phyloP scores from a whole-genome alignment of 2,797 vertebrate species.

The Liasis olivaceus region DNA sequence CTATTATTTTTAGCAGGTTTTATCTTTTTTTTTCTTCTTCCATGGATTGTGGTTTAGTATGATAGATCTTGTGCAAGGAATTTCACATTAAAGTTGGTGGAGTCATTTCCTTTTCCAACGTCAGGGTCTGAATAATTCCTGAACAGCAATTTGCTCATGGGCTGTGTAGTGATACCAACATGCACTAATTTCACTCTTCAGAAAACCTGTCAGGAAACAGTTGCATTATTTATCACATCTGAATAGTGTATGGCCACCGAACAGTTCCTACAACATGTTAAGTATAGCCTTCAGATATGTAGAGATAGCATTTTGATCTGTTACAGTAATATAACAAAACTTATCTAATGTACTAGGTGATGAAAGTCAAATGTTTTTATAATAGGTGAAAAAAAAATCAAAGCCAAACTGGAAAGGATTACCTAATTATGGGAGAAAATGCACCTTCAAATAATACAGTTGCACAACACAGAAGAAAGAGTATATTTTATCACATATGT shows the following conservation, averaged over 20 bases:
- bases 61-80: not conserved
- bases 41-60: not conserved
- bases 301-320: not conserved
- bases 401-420: not conserved
- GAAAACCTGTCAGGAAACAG: not conserved
- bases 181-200: not conserved
- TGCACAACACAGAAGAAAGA: not conserved
- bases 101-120: not conserved
- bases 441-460: not conserved
- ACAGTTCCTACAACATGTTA: not conserved
- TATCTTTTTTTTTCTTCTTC: no score
- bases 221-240: slow-evolving; percentile 17
- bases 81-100: not conserved
- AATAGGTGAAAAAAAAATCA: not conserved
- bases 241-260: not conserved
- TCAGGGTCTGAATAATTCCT: not conserved
- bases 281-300: not conserved
- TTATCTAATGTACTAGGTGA: not conserved
- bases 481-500: not conserved
- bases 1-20: not conserved
- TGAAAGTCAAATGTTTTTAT: not conserved
- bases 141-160: not conserved
- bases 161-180: not conserved
- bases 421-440: not conserved
- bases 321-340: not conserved